Base-by-base conservation (phyloP, 2,797 vertebrate genomes). In the Amblyraja radiata region DNA sequence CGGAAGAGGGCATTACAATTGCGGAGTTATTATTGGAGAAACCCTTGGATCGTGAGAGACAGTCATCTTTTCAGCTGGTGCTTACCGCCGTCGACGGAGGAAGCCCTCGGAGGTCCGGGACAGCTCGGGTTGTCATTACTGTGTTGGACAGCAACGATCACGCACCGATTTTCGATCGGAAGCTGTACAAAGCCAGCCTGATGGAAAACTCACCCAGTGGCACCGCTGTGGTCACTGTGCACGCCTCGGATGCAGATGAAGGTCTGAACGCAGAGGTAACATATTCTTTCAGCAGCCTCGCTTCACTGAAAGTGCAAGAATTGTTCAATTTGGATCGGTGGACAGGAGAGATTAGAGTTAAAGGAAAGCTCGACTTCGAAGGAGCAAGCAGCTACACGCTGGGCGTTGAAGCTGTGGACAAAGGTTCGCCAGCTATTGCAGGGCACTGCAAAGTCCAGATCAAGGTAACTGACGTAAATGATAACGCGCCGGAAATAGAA, bases 401-500 rank as follows among this genome's bases (percentile, higher is more conserved):
- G 84, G 95, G 96, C 76, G 94, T 96, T 58, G 80, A 95, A 28
- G 96, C 95, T 13, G 94, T 96, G 11, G 96, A 97, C 93, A 96
- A 95, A 28, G 97, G 96, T 0, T 21, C 94, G 0, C 93, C 21
- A 1, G 95, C 95, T 0, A 73, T 93, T 83, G 94, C 13, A 0
- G 93, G 11, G 0, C 95, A 96, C 54, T 95, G 95, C 14, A 94
- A 94, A 93, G 95, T 96, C 0, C n/a, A 96, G 0, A 95, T 97
- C 32, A 96, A 96, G 79, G 94, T 97, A 4, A 93, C 93, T 58
- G 96, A 97, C 65, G 8, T 95, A 0, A 96, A 96, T 93, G 96
- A 97, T 68, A 97, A 95, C 95, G 0, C 94, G 93, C 90, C 90
- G 46, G 90, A 91, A 39, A 28, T 91, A 74, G 25, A 74, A 74